Base-by-base conservation (phyloP, 2,888 invertebrate species). In the Dryobotodes eremita region DNA sequence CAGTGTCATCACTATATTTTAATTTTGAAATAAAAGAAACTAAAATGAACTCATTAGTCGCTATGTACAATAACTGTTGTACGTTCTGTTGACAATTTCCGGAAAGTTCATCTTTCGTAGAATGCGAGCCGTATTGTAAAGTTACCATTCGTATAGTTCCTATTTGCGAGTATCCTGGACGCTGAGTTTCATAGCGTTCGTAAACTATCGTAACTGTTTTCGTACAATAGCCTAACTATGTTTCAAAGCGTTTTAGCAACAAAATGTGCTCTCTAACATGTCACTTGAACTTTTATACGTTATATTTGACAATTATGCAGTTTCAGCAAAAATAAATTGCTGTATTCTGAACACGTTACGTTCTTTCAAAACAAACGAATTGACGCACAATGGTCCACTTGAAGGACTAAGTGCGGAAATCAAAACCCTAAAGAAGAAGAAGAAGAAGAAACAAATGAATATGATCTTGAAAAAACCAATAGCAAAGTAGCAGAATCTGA, bases 131-230 rank as follows among this genome's bases (percentile, higher is more conserved):
- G 13, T 65, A 57, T 59, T 55, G 65, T 72, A 15, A 71, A 80
- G 72, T 83, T 80, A 55, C 7, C 13, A 57, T 55, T 42, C n/a
- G 11, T 11, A 70, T n/a, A 53, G 31, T 61, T 55, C 57, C 69
- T 66, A 77, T 86, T 68, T 77, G 57, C 62, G 77, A 84, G 62
- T 65, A 77, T 59, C 75, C 66, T 68, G 81, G 68, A 75, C 69
- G 48, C 31, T 10, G 57, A 68, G 88, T 80, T 85, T 80, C 80
- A 83, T 82, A 73, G 77, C 48, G 68, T 64, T 64, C 65, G 75
- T 78, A 69, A 84, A 87, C 86, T 84, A 77, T 71, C 81, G 79
- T 80, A 84, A 85, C 76, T 80, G 73, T 76, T 85, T 87, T 88
- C 82, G 82, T 78, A 83, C 84, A 83, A 86, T 75, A 80, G 55